A percentile compares a stretch with the other conserved stretches of the same genome.
Evolutionary conservation across 2,888 invertebrate genomes (phyloP).

Genomic region (Acanthosepion lycidas): DNA sequence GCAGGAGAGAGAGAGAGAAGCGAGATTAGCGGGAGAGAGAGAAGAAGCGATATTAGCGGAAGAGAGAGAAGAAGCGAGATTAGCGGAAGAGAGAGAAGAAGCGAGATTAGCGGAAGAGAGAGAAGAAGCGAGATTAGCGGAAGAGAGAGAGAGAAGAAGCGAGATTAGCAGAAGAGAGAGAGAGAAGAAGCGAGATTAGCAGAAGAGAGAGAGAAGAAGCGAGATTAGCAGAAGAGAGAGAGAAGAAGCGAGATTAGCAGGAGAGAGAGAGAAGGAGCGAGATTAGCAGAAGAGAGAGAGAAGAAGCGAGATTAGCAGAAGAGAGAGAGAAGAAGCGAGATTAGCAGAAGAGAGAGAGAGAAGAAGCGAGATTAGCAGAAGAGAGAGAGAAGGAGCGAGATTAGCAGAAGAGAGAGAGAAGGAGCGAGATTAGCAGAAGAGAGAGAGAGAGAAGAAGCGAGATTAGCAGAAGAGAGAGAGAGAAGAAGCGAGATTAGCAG

Average conservation of each 20-base stretch:
- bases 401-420: too few species aligned
- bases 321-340: not conserved
- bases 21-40: not conserved
- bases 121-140: not conserved
- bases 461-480: too few species aligned
- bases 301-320: not conserved
- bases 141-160: not conserved
- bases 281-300: not conserved
- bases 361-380: not conserved
- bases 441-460: too few species aligned
- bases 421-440: too few species aligned
- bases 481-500: too few species aligned
- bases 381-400: not conserved
- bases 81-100: not conserved
- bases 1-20: not conserved
- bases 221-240: not conserved
- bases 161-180: too few species aligned
- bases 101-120: rapidly evolving
- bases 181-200: not conserved
- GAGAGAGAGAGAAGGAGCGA: not conserved
- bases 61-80: not conserved
- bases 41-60: not conserved
- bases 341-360: not conserved
- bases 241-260: too few species aligned
- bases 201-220: not conserved